These are phyloP conservation scores for Chrysomela aeneicollis DNA, from an alignment of 2,888 invertebrate species.

Conservation along the genomic window DNA sequence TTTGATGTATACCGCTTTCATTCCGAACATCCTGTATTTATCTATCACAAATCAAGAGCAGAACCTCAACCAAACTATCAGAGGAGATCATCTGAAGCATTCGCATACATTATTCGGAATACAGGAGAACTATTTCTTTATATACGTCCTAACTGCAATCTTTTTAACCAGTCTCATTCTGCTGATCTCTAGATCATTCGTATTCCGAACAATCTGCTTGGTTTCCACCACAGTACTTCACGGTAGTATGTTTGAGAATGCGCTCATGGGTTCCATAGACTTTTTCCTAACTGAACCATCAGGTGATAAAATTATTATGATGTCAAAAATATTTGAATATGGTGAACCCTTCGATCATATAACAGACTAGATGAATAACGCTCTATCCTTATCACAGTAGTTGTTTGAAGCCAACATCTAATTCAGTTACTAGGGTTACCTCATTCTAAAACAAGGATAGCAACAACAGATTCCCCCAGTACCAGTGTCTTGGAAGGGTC, in stretches of 20 bases:
- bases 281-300: constrained; percentile 88
- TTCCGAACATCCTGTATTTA: neutral
- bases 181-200: constrained; percentile 70
- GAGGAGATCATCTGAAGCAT: neutral
- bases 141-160: constrained; percentile 42
- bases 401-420: too few species aligned
- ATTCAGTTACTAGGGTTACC: too few species aligned
- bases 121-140: constrained; percentile 20
- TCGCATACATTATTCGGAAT: constrained; percentile 16
- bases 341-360: too few species aligned
- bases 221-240: constrained; percentile 78
- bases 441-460: too few species aligned
- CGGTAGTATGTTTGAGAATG: constrained; percentile 77
- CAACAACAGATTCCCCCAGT: too few species aligned
- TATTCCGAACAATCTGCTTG: constrained; percentile 79
- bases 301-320: constrained; percentile 58
- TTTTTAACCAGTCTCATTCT: constrained; percentile 68
- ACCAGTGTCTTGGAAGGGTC: too few species aligned
- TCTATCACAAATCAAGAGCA: constrained; percentile 56
- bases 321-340: neutral
- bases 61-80: constrained; percentile 64
- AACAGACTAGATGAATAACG: too few species aligned
- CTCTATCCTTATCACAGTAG: too few species aligned
- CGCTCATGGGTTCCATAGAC: constrained; percentile 77
- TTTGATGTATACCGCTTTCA: constrained; percentile 12